Evolutionary conservation across 1,140 invertebrate species (phyloP).

Genomic region (Psix sp.): DNA sequence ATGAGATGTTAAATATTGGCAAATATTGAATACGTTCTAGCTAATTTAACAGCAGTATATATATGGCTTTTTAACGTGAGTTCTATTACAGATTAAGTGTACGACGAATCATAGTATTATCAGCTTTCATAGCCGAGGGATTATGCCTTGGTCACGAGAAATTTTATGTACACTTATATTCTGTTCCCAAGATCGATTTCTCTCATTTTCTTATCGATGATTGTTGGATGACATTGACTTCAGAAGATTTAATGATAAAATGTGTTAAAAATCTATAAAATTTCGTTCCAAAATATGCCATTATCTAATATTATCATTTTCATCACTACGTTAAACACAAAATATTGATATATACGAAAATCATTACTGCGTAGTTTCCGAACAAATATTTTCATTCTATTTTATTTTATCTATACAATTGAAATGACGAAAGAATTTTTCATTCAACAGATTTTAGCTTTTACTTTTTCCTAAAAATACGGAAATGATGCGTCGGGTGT

Average conservation of each 20-base stretch:
- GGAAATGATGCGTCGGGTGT: not conserved
- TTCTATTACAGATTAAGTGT: no score
- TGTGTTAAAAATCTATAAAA: constrained; percentile 19
- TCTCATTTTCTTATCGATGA: constrained; percentile 34
- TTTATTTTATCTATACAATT: no score
- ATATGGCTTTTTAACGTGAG: no score
- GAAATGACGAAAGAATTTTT: not conserved
- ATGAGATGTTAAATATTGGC: constrained; percentile 20
- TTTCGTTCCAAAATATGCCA: constrained; percentile 36
- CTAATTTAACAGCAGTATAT: no score
- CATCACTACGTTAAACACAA: constrained; percentile 19
- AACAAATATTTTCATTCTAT: no score
- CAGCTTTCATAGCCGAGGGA: not conserved
- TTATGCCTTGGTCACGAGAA: not conserved
- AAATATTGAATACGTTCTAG: no score
- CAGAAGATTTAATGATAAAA: constrained; percentile 28
- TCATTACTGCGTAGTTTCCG: no score
- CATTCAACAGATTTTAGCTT: no score
- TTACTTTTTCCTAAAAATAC: not conserved
- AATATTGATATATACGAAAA: constrained; percentile 14
- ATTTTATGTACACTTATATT: not conserved
- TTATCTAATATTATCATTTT: constrained; percentile 42
- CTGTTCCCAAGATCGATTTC: constrained; percentile 30
- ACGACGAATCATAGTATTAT: no score
- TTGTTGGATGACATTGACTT: constrained; percentile 34